Percentiles rank a stretch among this genome's conserved stretches.
phyloP scores from a whole-genome alignment of 2,888 invertebrate species.

The Drosophila borealis region DNA sequence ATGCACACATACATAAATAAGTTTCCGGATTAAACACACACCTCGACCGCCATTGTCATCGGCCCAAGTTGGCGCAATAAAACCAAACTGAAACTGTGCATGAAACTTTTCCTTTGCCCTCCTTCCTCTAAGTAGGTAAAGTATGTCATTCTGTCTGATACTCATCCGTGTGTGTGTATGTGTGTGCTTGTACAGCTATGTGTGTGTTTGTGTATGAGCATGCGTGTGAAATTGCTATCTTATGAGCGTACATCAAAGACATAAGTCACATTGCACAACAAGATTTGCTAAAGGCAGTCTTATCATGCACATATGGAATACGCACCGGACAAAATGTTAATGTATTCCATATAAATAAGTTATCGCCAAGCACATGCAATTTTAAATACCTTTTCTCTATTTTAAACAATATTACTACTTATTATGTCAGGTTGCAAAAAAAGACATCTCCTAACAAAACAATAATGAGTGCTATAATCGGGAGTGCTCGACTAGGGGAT shows the following conservation, averaged over 20 bases:
- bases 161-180: slow-evolving; percentile 4
- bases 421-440: too few species aligned
- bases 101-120: slow-evolving; percentile 46
- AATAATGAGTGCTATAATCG: too few species aligned
- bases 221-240: slow-evolving; percentile 28
- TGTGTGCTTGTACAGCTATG: neutral
- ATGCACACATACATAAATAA: slow-evolving; percentile 69
- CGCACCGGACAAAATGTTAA: neutral
- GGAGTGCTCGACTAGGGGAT: too few species aligned
- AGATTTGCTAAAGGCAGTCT: slow-evolving; percentile 17
- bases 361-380: neutral
- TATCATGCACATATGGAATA: slow-evolving; percentile 11
- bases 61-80: slow-evolving; percentile 72
- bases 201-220: slow-evolving; percentile 1
- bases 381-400: too few species aligned
- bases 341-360: neutral
- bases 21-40: slow-evolving; percentile 77
- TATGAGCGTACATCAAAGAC: slow-evolving; percentile 35
- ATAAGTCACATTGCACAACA: slow-evolving; percentile 24
- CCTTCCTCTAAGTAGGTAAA: slow-evolving; percentile 23
- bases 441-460: too few species aligned
- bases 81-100: slow-evolving; percentile 66
- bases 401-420: too few species aligned
- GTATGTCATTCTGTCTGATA: slow-evolving; percentile 38
- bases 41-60: slow-evolving; percentile 59